phyloP scores from a whole-genome alignment of 2,888 invertebrate genomes.

The Adineta ricciae region DNA sequence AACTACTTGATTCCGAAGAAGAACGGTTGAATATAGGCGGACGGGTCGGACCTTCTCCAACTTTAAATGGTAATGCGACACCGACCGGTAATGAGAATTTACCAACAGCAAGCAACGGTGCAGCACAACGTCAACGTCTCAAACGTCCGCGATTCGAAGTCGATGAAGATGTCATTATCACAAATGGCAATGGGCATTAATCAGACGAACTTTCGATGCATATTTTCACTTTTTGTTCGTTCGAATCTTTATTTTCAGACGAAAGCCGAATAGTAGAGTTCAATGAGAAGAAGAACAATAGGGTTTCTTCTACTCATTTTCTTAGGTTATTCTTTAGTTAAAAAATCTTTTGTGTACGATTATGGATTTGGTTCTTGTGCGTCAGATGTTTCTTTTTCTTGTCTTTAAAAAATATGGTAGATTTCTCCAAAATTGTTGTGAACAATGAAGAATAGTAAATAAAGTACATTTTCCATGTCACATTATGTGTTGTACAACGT shows the following conservation, averaged over 20 bases:
- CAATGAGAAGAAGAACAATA: background rate
- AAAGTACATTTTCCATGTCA: background rate
- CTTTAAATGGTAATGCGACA: background rate
- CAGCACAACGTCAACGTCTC: background rate
- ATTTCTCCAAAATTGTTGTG: background rate
- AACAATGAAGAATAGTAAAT: background rate
- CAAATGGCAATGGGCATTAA: background rate
- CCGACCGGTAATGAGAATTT: background rate
- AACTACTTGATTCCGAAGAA: slow-evolving; percentile 74
- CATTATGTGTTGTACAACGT: too few species aligned
- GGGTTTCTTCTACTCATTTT: background rate
- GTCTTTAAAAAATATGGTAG: background rate
- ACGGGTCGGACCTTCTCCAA: background rate
- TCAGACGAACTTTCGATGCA: background rate
- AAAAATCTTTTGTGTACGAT: background rate
- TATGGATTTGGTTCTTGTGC: background rate
- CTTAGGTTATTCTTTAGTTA: background rate
- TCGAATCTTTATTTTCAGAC: background rate
- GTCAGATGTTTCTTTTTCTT: background rate
- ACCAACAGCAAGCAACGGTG: background rate
- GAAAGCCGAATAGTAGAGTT: background rate
- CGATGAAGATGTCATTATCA: background rate
- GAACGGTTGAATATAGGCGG: slow-evolving; percentile 1
- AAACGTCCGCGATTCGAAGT: background rate
- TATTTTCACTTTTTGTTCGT: background rate